phyloP scores from a whole-genome alignment of 2,797 vertebrate genomes.

The Pseudomugil tenellus region DNA sequence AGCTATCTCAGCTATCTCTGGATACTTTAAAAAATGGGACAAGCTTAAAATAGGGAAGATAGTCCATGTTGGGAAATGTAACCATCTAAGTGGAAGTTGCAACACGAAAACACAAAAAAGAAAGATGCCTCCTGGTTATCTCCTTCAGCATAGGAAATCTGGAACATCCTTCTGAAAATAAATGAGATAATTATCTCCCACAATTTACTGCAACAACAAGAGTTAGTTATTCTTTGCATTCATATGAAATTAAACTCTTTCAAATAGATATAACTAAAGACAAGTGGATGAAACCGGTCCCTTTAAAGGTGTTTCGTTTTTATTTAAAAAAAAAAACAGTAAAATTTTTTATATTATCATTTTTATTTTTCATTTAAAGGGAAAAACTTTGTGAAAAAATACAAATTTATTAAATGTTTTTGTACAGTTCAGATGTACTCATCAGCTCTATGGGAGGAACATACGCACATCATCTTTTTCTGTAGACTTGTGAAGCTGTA shows the following conservation, averaged over 20 bases:
- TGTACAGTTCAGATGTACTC: neutral
- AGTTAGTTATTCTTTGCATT: neutral
- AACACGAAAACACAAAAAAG: no score
- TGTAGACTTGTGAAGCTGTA: no score
- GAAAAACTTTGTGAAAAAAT: neutral
- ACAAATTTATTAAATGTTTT: neutral
- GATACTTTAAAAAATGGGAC: neutral
- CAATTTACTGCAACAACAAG: neutral
- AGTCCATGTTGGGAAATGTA: neutral
- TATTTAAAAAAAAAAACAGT: neutral
- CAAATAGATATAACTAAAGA: neutral
- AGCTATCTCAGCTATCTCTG: neutral
- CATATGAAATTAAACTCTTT: neutral
- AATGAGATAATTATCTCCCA: neutral
- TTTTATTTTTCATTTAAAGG: neutral
- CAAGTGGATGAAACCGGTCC: neutral
- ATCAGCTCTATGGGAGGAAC: neutral
- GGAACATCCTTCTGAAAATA: neutral
- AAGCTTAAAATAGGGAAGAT: neutral
- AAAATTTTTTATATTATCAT: neutral
- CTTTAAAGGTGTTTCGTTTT: neutral
- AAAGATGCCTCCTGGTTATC: neutral
- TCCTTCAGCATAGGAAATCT: no score
- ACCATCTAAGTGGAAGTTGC: neutral
- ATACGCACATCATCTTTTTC: neutral